Conservation (phyloP, 2,888 invertebrate genomes). For the Ctenicera cuprea region DNA sequence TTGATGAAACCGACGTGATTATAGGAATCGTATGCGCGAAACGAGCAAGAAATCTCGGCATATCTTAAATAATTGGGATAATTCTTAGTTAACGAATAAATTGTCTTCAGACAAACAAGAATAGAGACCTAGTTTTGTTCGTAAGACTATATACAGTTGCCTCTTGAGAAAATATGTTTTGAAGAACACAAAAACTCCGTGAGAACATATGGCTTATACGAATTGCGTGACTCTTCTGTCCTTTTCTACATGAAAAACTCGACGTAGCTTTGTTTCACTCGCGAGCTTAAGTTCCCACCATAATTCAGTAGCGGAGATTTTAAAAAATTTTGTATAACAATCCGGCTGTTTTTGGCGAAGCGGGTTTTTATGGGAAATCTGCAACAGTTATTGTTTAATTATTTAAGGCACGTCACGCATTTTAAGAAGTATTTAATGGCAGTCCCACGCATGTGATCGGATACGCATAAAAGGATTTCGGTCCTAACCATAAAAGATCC, state of each 20-base stretch:
- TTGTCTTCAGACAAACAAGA: conserved; percentile 5
- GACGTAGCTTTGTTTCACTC: conserved; percentile 28
- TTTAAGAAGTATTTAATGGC: conserved; percentile 10
- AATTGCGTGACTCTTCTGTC: conserved; percentile 41
- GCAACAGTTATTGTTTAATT: conserved; percentile 26
- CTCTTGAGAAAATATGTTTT: conserved; percentile 47
- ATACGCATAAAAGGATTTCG: conserved; percentile 40
- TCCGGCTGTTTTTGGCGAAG: conserved; percentile 24
- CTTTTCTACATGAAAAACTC: conserved; percentile 27
- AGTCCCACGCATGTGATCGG: conserved; percentile 38
- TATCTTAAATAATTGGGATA: conserved; percentile 1
- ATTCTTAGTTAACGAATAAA: conserved; percentile 1
- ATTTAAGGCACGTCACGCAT: conserved; percentile 28
- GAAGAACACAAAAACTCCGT: conserved; percentile 50
- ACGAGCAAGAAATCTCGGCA: background rate
- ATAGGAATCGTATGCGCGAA: background rate
- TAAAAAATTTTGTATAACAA: conserved; percentile 38
- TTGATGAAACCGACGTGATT: background rate
- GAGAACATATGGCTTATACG: conserved; percentile 51
- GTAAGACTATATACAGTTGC: conserved; percentile 39
- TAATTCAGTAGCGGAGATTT: conserved; percentile 38
- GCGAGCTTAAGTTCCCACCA: conserved; percentile 39
- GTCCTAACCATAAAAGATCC: conserved; percentile 26
- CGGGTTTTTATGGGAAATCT: conserved; percentile 18
- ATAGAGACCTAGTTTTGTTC: conserved; percentile 26